Percentiles rank a stretch among this genome's conserved stretches.
Evolutionary conservation across 1,140 invertebrate genomes (phyloP).

Genomic region (Lucilia sericata): DNA sequence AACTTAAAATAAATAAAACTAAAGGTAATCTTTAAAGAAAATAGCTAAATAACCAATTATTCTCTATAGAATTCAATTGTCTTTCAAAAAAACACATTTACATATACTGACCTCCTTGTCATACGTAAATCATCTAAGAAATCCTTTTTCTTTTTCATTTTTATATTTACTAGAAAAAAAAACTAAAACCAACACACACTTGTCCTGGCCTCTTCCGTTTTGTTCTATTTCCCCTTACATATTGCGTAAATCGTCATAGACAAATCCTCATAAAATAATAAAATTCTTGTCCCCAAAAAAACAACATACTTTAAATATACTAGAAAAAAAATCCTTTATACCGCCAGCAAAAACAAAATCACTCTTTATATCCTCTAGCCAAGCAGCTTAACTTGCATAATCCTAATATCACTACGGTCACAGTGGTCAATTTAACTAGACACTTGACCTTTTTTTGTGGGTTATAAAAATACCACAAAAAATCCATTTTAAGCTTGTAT

Average conservation of each 20-base stretch:
- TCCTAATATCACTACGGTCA: slow-evolving; percentile 60
- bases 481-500: neutral
- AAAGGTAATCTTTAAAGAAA: too few relatives aligned
- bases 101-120: too few relatives aligned
- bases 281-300: neutral
- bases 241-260: slow-evolving; percentile 13
- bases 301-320: neutral
- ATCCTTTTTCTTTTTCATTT: too few relatives aligned
- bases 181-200: neutral
- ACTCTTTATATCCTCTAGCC: slow-evolving; percentile 36
- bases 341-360: neutral
- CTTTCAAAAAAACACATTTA: too few relatives aligned
- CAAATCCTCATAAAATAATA: neutral
- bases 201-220: slow-evolving; percentile 1
- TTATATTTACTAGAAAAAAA: too few relatives aligned
- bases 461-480: neutral
- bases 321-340: neutral
- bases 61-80: too few relatives aligned
- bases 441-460: slow-evolving; percentile 58
- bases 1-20: too few relatives aligned
- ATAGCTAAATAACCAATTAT: too few relatives aligned
- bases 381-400: slow-evolving; percentile 66
- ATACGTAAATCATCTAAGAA: too few relatives aligned
- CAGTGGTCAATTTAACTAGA: slow-evolving; percentile 50
- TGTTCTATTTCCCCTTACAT: neutral